Conservation (phyloP, 1,140 invertebrate genomes). For the Drosophila ficusphila region DNA sequence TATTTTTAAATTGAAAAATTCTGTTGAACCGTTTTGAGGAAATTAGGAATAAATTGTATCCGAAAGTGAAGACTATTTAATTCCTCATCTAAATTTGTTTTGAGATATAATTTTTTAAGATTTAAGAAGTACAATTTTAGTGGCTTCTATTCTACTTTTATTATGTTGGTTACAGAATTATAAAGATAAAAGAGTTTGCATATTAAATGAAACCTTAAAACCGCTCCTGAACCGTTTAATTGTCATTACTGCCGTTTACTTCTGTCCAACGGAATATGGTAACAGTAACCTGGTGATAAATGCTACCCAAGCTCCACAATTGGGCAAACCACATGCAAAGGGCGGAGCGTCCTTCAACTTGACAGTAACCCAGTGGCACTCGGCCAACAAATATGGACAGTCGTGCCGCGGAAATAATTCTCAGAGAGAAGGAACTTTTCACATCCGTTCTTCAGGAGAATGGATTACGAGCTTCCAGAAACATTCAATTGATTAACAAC, state of each 20-base stretch:
- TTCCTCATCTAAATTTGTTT: too few relatives aligned
- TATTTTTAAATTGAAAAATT: too few relatives aligned
- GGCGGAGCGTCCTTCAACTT: conserved; percentile 31
- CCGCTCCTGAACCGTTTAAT: conserved; percentile 26
- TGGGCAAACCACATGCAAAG: conserved; percentile 32
- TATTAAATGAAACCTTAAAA: background rate
- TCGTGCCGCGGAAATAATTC: conserved; percentile 45
- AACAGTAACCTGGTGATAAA: conserved; percentile 6
- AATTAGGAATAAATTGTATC: too few relatives aligned
- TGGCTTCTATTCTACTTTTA: too few relatives aligned
- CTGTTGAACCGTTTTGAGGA: too few relatives aligned
- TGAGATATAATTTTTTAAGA: too few relatives aligned
- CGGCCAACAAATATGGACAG: conserved; percentile 43
- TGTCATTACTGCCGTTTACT: conserved; percentile 12
- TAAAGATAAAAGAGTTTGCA: background rate
- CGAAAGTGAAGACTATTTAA: too few relatives aligned
- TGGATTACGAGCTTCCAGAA: background rate
- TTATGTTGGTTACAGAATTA: too few relatives aligned
- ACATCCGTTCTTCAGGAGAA: background rate
- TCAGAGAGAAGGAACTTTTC: conserved; percentile 9
- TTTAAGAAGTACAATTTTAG: too few relatives aligned
- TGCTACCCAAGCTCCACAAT: background rate
- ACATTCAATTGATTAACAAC: conserved; percentile 39
- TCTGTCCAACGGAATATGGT: conserved; percentile 1
- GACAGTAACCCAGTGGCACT: conserved; percentile 48